Evolutionary conservation across 1,140 invertebrate genomes (phyloP).

Genomic region (Maconellicoccus hirsutus): DNA sequence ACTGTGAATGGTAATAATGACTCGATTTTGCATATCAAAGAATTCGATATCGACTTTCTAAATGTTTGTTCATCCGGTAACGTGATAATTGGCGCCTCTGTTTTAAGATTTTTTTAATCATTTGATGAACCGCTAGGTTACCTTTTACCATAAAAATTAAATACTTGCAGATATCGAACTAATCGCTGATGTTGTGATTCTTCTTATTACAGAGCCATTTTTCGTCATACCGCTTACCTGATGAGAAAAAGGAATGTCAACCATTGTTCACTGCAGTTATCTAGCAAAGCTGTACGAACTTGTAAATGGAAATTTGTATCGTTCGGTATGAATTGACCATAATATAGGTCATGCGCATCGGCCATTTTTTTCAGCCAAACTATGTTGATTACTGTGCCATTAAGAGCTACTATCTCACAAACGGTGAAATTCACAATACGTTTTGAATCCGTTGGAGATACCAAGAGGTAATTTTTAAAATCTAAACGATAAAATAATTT

Average conservation of each 20-base stretch:
- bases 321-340: not conserved
- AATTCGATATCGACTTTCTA: slow-evolving; percentile 30
- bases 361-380: slow-evolving; percentile 34
- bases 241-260: slow-evolving; percentile 10
- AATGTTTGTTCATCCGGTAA: slow-evolving; percentile 16
- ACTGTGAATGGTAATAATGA: slow-evolving; percentile 43
- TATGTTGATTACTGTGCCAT: slow-evolving; percentile 37
- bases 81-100: not conserved
- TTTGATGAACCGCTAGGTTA: no score
- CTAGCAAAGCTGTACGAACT: not conserved
- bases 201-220: not conserved
- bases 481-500: slow-evolving; percentile 34
- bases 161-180: not conserved
- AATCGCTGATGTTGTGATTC: slow-evolving; percentile 8
- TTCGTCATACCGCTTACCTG: slow-evolving; percentile 1
- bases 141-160: not conserved
- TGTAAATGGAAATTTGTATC: slow-evolving; percentile 13
- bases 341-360: not conserved
- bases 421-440: slow-evolving; percentile 35
- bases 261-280: not conserved
- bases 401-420: slow-evolving; percentile 40
- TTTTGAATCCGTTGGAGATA: slow-evolving; percentile 39
- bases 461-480: slow-evolving; percentile 38
- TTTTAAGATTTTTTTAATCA: no score
- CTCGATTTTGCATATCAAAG: slow-evolving; percentile 40